Conservation (phyloP, 1,140 invertebrate species). For the Oncopodura yosiiana region DNA sequence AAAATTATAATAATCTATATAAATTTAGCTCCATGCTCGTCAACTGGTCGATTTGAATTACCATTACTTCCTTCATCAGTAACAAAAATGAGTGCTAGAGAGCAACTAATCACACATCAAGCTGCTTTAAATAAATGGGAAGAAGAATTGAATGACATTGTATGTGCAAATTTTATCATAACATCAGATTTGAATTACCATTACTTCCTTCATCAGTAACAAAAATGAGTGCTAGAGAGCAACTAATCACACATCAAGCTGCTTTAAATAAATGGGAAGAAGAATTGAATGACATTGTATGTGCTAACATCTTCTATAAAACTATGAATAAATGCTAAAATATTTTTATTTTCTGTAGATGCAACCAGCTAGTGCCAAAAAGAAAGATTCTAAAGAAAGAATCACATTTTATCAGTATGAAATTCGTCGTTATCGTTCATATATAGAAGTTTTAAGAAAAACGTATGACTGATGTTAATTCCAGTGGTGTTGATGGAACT, state of each 20-base stretch:
- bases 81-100: slow-evolving; percentile 20
- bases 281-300: slow-evolving; percentile 29
- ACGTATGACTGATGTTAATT: slow-evolving; percentile 9
- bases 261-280: slow-evolving; percentile 24
- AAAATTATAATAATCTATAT: no score
- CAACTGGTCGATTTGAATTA: slow-evolving; percentile 19
- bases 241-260: slow-evolving; percentile 23
- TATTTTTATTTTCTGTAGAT: no score
- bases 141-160: slow-evolving; percentile 28
- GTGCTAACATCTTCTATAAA: no score
- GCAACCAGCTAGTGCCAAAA: slow-evolving; percentile 4
- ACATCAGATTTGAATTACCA: slow-evolving; percentile 27
- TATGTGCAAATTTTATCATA: no score
- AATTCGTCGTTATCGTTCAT: slow-evolving; percentile 25
- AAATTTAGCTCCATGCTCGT: slow-evolving; percentile 23
- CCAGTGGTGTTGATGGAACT: slow-evolving; percentile 7
- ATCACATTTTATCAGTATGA: slow-evolving; percentile 28
- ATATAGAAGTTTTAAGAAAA: slow-evolving; percentile 31
- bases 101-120: slow-evolving; percentile 28
- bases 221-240: slow-evolving; percentile 22
- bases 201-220: slow-evolving; percentile 28
- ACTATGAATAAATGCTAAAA: no score
- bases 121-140: slow-evolving; percentile 19
- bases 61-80: slow-evolving; percentile 29
- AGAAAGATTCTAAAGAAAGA: slow-evolving; percentile 21